Base-by-base conservation (phyloP, 2,888 invertebrate genomes). In the Ganaspis brasiliensis region DNA sequence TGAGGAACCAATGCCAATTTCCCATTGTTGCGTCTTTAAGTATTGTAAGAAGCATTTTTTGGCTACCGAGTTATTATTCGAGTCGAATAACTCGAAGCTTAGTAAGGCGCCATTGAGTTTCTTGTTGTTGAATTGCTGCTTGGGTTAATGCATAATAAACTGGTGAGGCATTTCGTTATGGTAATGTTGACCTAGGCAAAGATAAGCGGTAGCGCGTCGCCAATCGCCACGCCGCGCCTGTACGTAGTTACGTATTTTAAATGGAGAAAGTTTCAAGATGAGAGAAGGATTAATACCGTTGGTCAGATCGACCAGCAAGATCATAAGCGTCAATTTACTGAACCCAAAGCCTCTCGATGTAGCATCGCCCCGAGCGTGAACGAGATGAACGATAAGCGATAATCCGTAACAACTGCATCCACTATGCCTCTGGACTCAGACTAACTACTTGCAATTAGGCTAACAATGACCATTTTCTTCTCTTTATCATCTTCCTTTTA, bases 261-360 rank as follows among this genome's bases (percentile, higher is more conserved):
- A 45, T 45, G 67, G 45, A 67, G 67, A 67, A 67, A 67, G 40
- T 67, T 67, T 67, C n/a, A n/a, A 67, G 45, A 67, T 67, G 40
- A 63, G 59, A 59, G 59, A 52, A 52, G 37, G 67, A 45, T 67
- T 67, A 67, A 24, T 67, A 45, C 67, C 24, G 45, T 45, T 67
- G 40, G 45, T 45, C 67, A 40, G 67, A 67, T 67, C 67, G n/a
- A 45, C n/a, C 24, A 67, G 37, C 12, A 37, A 67, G 45, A 67
- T 67, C 67, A 67, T 67, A 45, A 45, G 67, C 67, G 67, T 45
- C 67, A 45, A 67, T 67, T 67, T 45, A 67, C n/a, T 45, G 40
- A 40, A 67, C 14, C 24, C 19, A 67, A 40, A 67, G 40, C 24
- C 24, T 37, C 19, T 59, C 37, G 67, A 67, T 67, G 67, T n/a